phyloP scores from a whole-genome alignment of 2,888 invertebrate species.

The Agrochola lota region DNA sequence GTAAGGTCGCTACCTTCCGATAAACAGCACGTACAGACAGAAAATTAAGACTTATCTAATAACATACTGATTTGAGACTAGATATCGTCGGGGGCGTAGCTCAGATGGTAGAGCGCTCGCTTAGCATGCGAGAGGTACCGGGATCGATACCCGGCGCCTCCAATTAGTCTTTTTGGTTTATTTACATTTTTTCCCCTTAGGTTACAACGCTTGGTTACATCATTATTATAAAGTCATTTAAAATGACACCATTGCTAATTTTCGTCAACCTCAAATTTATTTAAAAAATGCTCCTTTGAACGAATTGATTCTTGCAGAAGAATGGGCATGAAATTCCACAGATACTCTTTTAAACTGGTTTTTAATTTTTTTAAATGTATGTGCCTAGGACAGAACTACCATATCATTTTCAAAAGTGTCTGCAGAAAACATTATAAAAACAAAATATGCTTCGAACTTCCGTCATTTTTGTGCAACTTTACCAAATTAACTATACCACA shows the following conservation, averaged over 20 bases:
- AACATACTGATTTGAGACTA: background rate
- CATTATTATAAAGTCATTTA: background rate
- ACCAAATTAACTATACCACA: background rate
- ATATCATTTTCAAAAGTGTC: background rate
- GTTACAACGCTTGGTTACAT: background rate
- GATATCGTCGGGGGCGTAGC: conserved; percentile 80
- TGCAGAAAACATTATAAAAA: background rate
- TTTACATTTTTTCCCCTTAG: too few relatives aligned
- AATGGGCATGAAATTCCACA: too few relatives aligned
- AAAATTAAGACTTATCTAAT: conserved; percentile 1
- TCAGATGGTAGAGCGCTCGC: conserved; percentile 89
- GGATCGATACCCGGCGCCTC: conserved; percentile 91
- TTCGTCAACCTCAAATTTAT: background rate
- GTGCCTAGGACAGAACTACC: too few relatives aligned
- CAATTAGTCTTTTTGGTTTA: conserved; percentile 65
- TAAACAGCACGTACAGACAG: background rate
- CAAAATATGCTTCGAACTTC: background rate
- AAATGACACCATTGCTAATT: background rate
- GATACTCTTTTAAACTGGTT: too few relatives aligned
- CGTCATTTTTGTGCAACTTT: background rate
- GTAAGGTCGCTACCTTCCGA: conserved; percentile 7
- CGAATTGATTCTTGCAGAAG: too few relatives aligned
- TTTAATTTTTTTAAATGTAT: too few relatives aligned
- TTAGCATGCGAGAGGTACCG: conserved; percentile 90
- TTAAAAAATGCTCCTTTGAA: too few relatives aligned